Base-by-base conservation (phyloP, 2,113 vertebrate species). In the Bothrops jararaca region DNA sequence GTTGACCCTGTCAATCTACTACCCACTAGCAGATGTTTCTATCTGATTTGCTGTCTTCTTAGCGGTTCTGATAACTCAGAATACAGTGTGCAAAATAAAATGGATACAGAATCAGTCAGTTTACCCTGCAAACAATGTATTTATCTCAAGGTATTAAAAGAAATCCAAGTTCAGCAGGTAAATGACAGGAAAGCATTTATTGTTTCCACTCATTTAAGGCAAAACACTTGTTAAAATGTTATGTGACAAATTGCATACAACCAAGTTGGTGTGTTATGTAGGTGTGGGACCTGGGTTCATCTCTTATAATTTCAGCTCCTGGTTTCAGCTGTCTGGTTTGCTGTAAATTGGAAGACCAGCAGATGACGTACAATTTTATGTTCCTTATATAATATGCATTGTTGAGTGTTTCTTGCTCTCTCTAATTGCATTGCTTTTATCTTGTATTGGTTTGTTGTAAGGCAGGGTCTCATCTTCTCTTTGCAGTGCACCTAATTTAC, bases 401-500 rank as follows among this genome's bases (percentile, higher is more conserved):
- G 8, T 34, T 86, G 80, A 86, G 52, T 90, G n/a, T 86, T 86
- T 86, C 86, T 93, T 90, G 60, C 57, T 20, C 50, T 60, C 56
- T 29, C 12, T 86, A 93, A 93, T 53, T 91, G 85, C 45, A 86
- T 48, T 39, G 92, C 92, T 86, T 90, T 57, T 86, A 7, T 85
- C 29, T 90, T 58, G 88, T 15, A 52, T 87, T 24, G 24, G 85
- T 2, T 50, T 54, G 53, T 96, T 95, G 90, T 85, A 92, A 96
- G 57, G 23, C 64, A 91, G 56, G 53, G 48, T 39, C 45, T 29
- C n/a, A 11, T 96, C 91, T 92, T 87, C 60, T 91, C 60, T 86
- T 18, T 91, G 18, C 54, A 94, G 56, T 93, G 93, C 92, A 95
- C 91, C 93, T 96, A 96, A 96, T 94, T 97, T 93, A 96, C 96